These are phyloP conservation scores for Engraulis encrasicolus DNA, from an alignment of 2,113 vertebrate genomes.

Conservation along the genomic window DNA sequence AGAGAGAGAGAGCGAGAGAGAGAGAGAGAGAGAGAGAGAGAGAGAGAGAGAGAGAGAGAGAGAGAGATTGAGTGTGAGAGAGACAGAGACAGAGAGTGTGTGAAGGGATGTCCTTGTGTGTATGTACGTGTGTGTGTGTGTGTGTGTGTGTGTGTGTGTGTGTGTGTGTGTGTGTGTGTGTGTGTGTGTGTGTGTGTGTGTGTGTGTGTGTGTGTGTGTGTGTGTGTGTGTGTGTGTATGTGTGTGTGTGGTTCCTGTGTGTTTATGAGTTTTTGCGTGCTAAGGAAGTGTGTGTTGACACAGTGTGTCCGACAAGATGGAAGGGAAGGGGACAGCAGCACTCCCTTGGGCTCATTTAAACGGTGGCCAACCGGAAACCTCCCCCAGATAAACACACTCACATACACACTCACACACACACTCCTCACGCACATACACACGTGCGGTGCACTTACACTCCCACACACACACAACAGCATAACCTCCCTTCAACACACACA, in stretches of 20 bases:
- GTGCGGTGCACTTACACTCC: no score
- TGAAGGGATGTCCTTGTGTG: no score
- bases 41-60: no score
- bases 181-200: not conserved
- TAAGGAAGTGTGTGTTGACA: constrained; percentile 50
- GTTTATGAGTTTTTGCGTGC: no score
- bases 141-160: constrained; percentile 13
- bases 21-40: no score
- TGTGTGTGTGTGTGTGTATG: constrained; percentile 14
- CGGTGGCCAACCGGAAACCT: constrained; percentile 9
- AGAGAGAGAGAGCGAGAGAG: no score
- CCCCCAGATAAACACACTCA: not conserved
- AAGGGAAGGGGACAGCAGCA: not conserved
- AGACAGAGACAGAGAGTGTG: no score
- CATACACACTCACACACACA: constrained; percentile 31
- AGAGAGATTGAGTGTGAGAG: no score
- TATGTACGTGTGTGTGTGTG: not conserved
- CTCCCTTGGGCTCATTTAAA: not conserved
- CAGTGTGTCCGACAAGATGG: not conserved
- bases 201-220: constrained; percentile 18
- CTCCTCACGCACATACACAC: no score
- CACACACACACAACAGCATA: no score
- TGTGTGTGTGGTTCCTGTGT: no score
- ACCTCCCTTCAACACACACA: no score
- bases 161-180: constrained; percentile 1